These are phyloP conservation scores for Alligator mississippiensis DNA, from an alignment of 2,113 vertebrate species.

Conservation along the genomic window DNA sequence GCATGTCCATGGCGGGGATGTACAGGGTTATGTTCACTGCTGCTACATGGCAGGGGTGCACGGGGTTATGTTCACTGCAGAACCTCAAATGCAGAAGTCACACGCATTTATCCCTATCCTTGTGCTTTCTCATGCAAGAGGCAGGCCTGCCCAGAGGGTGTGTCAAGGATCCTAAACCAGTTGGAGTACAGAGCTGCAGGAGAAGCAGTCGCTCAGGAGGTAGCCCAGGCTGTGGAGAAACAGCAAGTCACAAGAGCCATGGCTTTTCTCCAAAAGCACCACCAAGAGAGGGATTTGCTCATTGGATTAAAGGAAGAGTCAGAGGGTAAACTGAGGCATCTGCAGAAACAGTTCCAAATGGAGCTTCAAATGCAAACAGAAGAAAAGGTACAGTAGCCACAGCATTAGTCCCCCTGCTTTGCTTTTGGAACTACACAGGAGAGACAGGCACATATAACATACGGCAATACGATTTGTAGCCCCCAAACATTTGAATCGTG, in stretches of 20 bases:
- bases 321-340: slow-evolving; percentile 16
- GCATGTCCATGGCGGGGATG: background rate
- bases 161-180: background rate
- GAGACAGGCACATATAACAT: background rate
- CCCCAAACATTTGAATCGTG: accelerated
- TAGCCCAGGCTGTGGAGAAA: background rate
- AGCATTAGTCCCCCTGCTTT: accelerated
- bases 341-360: slow-evolving; percentile 20
- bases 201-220: background rate
- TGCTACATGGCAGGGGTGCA: too few relatives aligned
- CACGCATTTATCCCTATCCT: accelerated
- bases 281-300: background rate
- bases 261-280: slow-evolving; percentile 40
- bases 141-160: background rate
- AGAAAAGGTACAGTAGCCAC: slow-evolving; percentile 37
- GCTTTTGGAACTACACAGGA: too few relatives aligned
- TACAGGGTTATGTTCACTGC: background rate
- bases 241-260: slow-evolving; percentile 5
- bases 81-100: background rate
- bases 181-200: background rate
- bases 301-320: background rate
- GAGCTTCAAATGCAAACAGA: slow-evolving; percentile 40
- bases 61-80: background rate
- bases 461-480: background rate
- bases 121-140: background rate